Conservation (phyloP, 2,797 vertebrate species). For the Coranthus polyacanthus region DNA sequence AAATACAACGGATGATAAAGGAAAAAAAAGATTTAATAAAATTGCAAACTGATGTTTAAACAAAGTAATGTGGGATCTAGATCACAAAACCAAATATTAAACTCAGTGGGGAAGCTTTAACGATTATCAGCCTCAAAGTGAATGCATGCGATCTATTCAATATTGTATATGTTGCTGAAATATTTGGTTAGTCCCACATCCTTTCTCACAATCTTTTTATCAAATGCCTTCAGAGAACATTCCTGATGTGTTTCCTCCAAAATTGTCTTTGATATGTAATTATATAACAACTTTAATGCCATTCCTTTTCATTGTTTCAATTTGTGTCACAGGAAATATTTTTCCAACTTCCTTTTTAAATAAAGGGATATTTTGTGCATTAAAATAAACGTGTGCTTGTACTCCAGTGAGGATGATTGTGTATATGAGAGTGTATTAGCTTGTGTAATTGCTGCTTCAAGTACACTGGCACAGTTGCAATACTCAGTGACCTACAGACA, state of each 20-base stretch:
- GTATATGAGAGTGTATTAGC: not conserved
- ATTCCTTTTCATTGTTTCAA: slow-evolving; percentile 36
- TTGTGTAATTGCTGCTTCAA: slow-evolving; percentile 12
- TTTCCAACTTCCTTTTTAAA: slow-evolving; percentile 45
- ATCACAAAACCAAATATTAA: slow-evolving; percentile 27
- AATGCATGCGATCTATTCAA: no score
- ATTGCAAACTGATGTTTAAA: slow-evolving; percentile 24
- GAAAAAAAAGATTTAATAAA: slow-evolving; percentile 30
- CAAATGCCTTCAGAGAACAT: slow-evolving; percentile 21
- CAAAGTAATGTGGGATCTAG: slow-evolving; percentile 28
- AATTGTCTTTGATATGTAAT: slow-evolving; percentile 38
- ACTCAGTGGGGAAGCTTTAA: not conserved
- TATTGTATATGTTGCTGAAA: no score
- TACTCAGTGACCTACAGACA: slow-evolving; percentile 50
- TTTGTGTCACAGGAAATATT: slow-evolving; percentile 47
- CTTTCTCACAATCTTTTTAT: slow-evolving; percentile 19
- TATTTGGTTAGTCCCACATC: not conserved
- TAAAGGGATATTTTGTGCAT: slow-evolving; percentile 35
- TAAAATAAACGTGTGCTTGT: slow-evolving; percentile 31
- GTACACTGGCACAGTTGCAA: slow-evolving; percentile 27
- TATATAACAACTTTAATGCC: slow-evolving; percentile 40
- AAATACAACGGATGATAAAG: slow-evolving; percentile 23
- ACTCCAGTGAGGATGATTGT: not conserved
- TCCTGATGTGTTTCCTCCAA: slow-evolving; percentile 31
- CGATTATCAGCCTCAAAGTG: no score